Evolutionary conservation across 2,797 vertebrate genomes (phyloP), one percentile per base, ranked within the genome.

Genomic region (Mallotus villosus): DNA sequence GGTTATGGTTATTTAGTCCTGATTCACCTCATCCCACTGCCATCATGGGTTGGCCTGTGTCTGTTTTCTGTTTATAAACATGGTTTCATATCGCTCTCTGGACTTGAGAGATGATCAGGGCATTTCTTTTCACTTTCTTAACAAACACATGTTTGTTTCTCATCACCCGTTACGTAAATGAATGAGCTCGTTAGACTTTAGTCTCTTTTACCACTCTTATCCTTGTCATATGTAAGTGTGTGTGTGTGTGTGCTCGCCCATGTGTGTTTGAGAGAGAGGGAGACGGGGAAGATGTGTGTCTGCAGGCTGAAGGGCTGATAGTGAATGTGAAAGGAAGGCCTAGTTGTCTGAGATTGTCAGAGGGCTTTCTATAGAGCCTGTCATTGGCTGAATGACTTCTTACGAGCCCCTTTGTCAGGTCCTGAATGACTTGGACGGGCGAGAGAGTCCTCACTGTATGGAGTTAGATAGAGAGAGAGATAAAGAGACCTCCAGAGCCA

Each of bases 351-450:
- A 71, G 76, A 86, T 85, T 88, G 82, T 83, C 67, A 14, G 67
- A 80, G 58, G 57, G 41, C 57, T 73, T 78, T 81, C 79, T 69
- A 4, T 66, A 70, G 77, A 80, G 71, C 63, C 34, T 37, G 65
- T 74, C 4, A 58, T 74, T 75, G 81, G 76, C 68, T 86, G 81
- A 87, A 77, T 86, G 82, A 73, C 74, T 83, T 73, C 68, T 64
- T 63, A 57, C 76, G 79, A 84, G 79, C 63, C 72, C 32, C 78
- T 67, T 89, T 91, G 85, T 90, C 71, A 74, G 68, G 14, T 63
- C 37, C 55, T 86, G 81, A 89, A 90, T 86, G 65, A 78, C 71
- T 2, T 68, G 78, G 75, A 63, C 59, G 68, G 74, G 73, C 76
- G 70, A 57, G 58, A 76, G 64, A 57, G 81, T 73, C 25, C 60